A percentile compares a stretch with the other conserved stretches of the same genome.
phyloP scores from a whole-genome alignment of 2,113 vertebrate species.

The Hemichromis elongatus region DNA sequence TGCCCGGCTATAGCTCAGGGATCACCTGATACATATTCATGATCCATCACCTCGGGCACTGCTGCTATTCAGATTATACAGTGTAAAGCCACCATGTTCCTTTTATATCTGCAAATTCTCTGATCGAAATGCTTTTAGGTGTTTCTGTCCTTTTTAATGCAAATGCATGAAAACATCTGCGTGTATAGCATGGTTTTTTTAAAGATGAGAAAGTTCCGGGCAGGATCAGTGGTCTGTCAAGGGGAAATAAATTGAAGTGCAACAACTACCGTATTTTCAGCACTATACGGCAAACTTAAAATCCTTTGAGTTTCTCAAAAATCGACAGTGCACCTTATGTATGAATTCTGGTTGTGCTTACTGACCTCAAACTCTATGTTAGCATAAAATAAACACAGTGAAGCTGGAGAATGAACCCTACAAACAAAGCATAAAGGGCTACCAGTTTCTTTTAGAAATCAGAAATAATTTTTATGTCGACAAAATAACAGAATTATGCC shows the following conservation, averaged over 20 bases:
- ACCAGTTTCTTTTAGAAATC: fast-evolving
- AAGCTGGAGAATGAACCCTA: too few relatives aligned
- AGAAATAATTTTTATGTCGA: not conserved
- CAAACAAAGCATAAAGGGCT: not conserved
- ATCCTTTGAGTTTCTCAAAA: too few relatives aligned
- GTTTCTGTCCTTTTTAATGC: not conserved
- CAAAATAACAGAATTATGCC: not conserved
- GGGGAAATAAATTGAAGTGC: not conserved
- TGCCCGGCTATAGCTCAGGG: not conserved
- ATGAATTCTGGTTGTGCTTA: too few relatives aligned
- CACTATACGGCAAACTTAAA: too few relatives aligned
- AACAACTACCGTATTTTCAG: too few relatives aligned
- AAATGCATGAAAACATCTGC: not conserved
- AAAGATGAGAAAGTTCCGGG: not conserved
- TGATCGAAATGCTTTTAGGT: not conserved
- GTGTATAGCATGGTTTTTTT: not conserved
- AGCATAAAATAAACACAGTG: too few relatives aligned
- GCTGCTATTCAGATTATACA: not conserved
- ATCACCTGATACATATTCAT: constrained; percentile 16
- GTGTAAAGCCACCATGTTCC: not conserved
- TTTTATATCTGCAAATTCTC: not conserved
- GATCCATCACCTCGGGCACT: not conserved
- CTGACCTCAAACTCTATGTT: too few relatives aligned
- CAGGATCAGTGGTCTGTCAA: not conserved
- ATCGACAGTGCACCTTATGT: too few relatives aligned